Percentiles rank a stretch among this genome's conserved stretches.
These are phyloP conservation scores for Notarius lentiginosus DNA, from an alignment of 2,113 vertebrate species.

Conservation along the genomic window DNA sequence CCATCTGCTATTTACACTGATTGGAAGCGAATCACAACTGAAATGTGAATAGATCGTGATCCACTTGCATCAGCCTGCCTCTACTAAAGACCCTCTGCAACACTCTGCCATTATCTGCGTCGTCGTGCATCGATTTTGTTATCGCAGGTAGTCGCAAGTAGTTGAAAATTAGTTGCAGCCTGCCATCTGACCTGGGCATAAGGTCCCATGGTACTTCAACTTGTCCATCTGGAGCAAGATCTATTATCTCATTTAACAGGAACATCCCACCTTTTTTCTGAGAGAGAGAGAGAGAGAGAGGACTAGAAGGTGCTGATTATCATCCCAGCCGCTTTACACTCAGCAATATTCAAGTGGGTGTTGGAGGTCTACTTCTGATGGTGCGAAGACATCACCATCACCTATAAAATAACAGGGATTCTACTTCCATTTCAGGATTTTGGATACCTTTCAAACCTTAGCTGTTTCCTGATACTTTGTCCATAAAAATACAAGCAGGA, in stretches of 20 bases:
- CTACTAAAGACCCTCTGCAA: no score
- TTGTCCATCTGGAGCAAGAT: neutral
- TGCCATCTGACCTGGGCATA: neutral
- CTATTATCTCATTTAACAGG: neutral
- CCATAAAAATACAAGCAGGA: neutral
- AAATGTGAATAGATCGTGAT: no score
- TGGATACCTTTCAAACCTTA: neutral
- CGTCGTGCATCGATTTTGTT: no score
- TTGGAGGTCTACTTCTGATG: neutral
- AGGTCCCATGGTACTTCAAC: neutral
- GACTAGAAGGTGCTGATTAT: neutral
- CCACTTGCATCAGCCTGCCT: no score
- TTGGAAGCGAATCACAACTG: no score
- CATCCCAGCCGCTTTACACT: neutral
- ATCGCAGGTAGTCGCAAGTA: no score
- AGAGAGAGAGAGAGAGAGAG: neutral
- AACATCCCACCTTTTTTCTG: neutral
- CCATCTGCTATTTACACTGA: no score
- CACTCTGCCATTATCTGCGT: no score
- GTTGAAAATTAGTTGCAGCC: no score
- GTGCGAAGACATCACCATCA: neutral
- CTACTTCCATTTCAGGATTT: neutral
- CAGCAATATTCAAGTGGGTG: neutral
- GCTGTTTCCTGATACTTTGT: neutral
- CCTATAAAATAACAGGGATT: neutral